Conservation (phyloP, 2,888 invertebrate genomes). For the Stenotaenia linearis region DNA sequence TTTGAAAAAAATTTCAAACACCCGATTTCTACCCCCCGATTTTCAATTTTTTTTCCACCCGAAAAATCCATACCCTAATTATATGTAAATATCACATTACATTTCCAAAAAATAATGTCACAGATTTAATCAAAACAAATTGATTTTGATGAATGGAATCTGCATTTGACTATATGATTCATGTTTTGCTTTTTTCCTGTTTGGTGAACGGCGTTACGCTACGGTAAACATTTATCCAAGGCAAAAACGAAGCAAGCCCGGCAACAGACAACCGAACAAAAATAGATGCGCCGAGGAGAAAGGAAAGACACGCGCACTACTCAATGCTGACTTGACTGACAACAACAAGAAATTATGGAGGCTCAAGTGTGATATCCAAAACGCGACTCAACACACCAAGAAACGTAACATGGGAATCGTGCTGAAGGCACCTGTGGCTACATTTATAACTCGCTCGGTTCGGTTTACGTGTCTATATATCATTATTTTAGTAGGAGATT, state of each 20-base stretch:
- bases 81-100: too few species aligned
- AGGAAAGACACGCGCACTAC: too few species aligned
- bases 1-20: too few species aligned
- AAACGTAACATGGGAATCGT: not conserved
- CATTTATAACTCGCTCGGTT: not conserved
- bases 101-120: too few species aligned
- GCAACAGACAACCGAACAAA: not conserved
- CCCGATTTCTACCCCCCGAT: too few species aligned
- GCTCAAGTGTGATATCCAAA: not conserved
- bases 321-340: too few species aligned
- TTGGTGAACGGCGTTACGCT: not conserved
- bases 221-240: not conserved
- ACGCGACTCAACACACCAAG: not conserved
- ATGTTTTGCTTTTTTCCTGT: too few species aligned
- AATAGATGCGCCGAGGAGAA: not conserved
- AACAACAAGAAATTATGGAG: not conserved
- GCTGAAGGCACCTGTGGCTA: not conserved
- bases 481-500: not conserved
- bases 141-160: not conserved
- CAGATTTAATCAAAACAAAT: not conserved
- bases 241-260: not conserved
- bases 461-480: not conserved
- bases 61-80: too few species aligned
- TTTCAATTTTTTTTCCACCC: too few species aligned
- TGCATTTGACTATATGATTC: not conserved